Evolutionary conservation across 2,113 vertebrate genomes (phyloP).

Genomic region (Salvelinus fontinalis): DNA sequence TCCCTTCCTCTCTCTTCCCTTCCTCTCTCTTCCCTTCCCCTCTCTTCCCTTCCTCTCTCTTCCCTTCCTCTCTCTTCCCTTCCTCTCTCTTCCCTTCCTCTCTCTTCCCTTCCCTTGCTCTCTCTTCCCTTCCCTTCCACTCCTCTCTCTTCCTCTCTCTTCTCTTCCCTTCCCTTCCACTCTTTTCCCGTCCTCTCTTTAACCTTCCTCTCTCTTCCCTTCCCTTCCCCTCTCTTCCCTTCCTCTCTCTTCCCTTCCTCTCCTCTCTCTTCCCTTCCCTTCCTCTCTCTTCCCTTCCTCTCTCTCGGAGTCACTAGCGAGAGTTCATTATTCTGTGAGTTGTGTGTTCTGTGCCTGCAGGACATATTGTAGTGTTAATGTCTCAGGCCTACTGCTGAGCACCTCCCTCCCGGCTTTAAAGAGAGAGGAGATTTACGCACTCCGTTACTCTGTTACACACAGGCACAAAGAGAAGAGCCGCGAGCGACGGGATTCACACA

Average conservation of each 20-base stretch:
- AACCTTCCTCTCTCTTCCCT: no score
- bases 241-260: no score
- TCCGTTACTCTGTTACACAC: slow-evolving; percentile 1
- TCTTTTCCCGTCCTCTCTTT: no score
- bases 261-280: no score
- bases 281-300: not conserved
- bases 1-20: no score
- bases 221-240: no score
- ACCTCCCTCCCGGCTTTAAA: not conserved
- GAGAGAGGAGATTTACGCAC: slow-evolving; percentile 4
- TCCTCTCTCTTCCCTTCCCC: no score
- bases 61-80: slow-evolving; percentile 42
- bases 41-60: no score
- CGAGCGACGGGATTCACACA: not conserved
- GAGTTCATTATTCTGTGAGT: not conserved
- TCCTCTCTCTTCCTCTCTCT: no score
- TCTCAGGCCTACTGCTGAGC: not conserved
- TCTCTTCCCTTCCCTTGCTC: not conserved
- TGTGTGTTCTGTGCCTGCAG: not conserved
- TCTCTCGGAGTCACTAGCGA: slow-evolving; percentile 60
- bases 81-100: not conserved
- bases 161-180: no score
- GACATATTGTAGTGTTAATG: not conserved
- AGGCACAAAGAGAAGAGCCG: not conserved
- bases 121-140: no score